Percentiles rank a stretch among this genome's conserved stretches.
These are phyloP conservation scores for Myathropa florea DNA, from an alignment of 2,888 invertebrate species.

Conservation along the genomic window DNA sequence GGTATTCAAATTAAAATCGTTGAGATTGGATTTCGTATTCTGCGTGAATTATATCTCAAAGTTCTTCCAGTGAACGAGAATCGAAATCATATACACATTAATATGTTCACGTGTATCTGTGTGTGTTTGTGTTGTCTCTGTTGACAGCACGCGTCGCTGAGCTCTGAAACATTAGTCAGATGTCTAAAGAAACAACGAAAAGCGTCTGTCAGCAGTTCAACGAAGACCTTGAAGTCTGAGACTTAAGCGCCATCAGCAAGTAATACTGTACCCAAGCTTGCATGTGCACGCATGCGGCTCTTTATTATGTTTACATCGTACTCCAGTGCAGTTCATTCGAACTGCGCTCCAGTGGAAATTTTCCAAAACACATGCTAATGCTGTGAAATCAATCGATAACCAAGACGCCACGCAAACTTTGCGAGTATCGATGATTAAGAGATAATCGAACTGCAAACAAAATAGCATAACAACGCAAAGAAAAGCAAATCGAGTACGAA, in stretches of 20 bases:
- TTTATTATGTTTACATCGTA: neutral
- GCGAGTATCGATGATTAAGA: constrained; percentile 31
- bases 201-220: neutral
- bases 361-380: constrained; percentile 58
- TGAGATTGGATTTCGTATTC: too few species aligned
- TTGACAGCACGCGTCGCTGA: neutral
- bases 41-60: neutral
- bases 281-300: neutral
- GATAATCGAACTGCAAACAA: constrained; percentile 37
- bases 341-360: constrained; percentile 54
- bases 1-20: too few species aligned
- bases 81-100: too few species aligned
- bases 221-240: neutral
- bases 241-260: neutral
- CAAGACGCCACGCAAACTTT: constrained; percentile 36
- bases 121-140: neutral
- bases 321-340: neutral
- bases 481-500: constrained; percentile 23
- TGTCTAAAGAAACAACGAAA: neutral
- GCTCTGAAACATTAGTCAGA: neutral
- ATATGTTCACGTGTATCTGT: too few species aligned
- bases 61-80: neutral
- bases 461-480: constrained; percentile 14
- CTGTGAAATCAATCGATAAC: constrained; percentile 29
- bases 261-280: neutral